Conservation (phyloP, 2,797 vertebrate genomes). For the Coregonus ussuriensis region DNA sequence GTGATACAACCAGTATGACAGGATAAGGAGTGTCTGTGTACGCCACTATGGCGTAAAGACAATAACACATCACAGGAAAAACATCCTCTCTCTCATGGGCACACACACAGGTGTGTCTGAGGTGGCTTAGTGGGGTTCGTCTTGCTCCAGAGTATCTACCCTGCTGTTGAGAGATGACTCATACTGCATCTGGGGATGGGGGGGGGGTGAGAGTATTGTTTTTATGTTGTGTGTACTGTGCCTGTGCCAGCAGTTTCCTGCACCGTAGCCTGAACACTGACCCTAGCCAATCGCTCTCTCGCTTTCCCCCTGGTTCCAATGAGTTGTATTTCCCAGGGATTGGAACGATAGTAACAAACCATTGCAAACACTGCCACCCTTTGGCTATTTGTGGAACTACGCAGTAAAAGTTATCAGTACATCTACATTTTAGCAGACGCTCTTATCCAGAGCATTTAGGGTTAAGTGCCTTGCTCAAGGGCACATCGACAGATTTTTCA, state of each 20-base stretch:
- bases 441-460: no score
- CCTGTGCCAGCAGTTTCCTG: slow-evolving; percentile 68
- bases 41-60: not conserved
- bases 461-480: no score
- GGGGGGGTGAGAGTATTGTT: not conserved
- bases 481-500: no score
- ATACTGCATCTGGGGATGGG: slow-evolving; percentile 32
- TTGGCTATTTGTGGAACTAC: slow-evolving; percentile 44
- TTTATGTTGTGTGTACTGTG: slow-evolving; percentile 37
- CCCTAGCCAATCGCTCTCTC: slow-evolving; percentile 30
- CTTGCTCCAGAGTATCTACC: slow-evolving; percentile 35
- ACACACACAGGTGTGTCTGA: not conserved
- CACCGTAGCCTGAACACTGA: slow-evolving; percentile 49
- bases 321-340: slow-evolving; percentile 4
- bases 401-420: not conserved
- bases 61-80: no score
- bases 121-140: not conserved
- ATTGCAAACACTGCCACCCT: slow-evolving; percentile 60
- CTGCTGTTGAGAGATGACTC: slow-evolving; percentile 61
- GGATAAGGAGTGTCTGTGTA: slow-evolving; percentile 18
- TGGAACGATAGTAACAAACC: slow-evolving; percentile 31
- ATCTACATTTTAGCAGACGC: not conserved
- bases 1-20: slow-evolving; percentile 49
- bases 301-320: slow-evolving; percentile 8
- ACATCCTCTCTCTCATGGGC: slow-evolving; percentile 58